These are phyloP conservation scores for Tor tambroides DNA, from an alignment of 2,113 vertebrate species.

Conservation along the genomic window DNA sequence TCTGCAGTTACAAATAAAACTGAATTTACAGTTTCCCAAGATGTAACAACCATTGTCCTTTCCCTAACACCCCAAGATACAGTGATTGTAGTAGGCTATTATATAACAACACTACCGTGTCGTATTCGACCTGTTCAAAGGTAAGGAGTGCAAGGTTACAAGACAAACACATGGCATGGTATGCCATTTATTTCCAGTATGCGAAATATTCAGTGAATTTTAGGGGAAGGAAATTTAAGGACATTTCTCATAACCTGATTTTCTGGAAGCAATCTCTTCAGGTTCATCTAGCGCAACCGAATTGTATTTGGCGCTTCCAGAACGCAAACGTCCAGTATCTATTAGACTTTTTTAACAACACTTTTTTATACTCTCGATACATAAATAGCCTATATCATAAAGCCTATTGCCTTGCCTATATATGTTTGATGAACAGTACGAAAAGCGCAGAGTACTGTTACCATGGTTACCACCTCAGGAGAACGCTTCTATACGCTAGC, in stretches of 20 bases:
- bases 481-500: no score
- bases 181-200: not conserved
- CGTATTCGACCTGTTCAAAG: not conserved
- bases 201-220: not conserved
- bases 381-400: no score
- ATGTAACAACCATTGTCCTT: not conserved
- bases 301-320: not conserved
- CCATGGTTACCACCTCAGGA: no score
- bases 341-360: not conserved
- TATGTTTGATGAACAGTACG: no score
- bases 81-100: not conserved
- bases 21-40: not conserved
- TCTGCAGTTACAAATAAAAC: not conserved
- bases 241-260: not conserved
- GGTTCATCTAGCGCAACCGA: not conserved
- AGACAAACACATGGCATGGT: not conserved
- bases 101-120: not conserved
- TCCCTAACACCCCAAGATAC: not conserved
- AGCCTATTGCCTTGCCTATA: no score
- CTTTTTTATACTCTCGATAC: not conserved
- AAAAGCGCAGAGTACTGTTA: not conserved
- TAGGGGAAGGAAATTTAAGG: not conserved
- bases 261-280: not conserved
- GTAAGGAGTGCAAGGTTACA: not conserved
- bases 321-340: not conserved